Evolutionary conservation across 2,797 vertebrate genomes (phyloP).

Genomic region (Coluber constrictor): DNA sequence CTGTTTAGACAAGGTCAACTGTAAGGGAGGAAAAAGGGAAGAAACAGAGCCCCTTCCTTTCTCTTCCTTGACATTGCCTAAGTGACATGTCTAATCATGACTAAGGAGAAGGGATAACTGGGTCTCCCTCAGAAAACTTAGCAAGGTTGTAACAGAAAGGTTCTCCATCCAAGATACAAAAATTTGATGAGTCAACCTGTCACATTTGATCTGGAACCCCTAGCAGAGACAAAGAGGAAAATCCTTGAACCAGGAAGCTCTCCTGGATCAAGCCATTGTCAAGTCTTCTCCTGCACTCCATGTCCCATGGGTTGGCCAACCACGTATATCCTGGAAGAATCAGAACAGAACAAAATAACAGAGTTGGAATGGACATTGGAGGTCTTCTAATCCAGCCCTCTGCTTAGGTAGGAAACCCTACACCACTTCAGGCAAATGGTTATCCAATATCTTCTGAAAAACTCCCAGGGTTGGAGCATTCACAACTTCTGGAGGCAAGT

Average conservation of each 20-base stretch:
- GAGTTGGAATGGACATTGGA: too few relatives aligned
- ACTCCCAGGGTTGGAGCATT: too few relatives aligned
- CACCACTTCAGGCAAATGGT: too few relatives aligned
- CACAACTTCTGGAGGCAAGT: too few relatives aligned
- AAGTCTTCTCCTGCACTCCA: neutral
- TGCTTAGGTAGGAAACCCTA: too few relatives aligned
- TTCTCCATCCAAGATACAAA: neutral
- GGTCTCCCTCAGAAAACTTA: neutral
- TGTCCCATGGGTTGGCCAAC: neutral
- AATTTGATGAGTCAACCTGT: neutral
- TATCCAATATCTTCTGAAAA: too few relatives aligned
- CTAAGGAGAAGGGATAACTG: neutral
- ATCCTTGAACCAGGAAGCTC: neutral
- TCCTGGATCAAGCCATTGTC: neutral
- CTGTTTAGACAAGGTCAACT: constrained; percentile 42
- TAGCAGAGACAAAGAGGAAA: neutral
- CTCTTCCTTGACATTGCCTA: constrained; percentile 26
- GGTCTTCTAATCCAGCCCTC: too few relatives aligned
- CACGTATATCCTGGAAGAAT: neutral
- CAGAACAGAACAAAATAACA: neutral
- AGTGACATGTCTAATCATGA: constrained; percentile 26
- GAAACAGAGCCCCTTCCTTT: constrained; percentile 7
- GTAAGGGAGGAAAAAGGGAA: constrained; percentile 30
- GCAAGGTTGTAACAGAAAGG: neutral
- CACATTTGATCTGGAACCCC: neutral